Evolutionary conservation across 2,113 vertebrate species (phyloP), one percentile per base, ranked within the genome.

Genomic region (Coptodon bakossiorum): DNA sequence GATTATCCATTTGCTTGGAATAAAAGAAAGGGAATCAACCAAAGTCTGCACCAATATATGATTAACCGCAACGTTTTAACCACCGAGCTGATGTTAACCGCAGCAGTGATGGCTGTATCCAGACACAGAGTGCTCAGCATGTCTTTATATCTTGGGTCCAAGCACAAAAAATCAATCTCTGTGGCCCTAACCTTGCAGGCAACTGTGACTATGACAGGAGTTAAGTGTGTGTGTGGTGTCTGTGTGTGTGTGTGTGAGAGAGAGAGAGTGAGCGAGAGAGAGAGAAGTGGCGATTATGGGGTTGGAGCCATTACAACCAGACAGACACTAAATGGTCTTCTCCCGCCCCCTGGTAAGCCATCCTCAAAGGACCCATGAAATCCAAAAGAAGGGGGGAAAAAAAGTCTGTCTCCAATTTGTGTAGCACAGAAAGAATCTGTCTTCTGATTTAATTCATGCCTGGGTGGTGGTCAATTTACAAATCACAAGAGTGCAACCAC

Each of bases 381-480:
- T 84, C 81, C 56, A 92, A 90, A 92, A 68, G 73, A 66, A 52
- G 56, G 12, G 27, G 6, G 6, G 8, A 96, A 92, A 95, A 94
- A 95, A 86, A 82, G 84, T 27, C 86, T 95, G 92, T 91, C 93
- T 96, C 95, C 97, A 96, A 97, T 97, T 96, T 97, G 95, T 96
- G 93, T 92, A 93, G 96, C 93, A 94, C 94, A 82, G 88, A 86
- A 95, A 94, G 95, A 97, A 87, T 90, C 91, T 96, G 91, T 95
- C 93, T 96, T 94, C 95, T 92, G 91, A 96, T 96, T 96, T 94
- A 96, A 94, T 93, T 92, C 96, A 96, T 94, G 93, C 94, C 96
- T 94, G 94, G 95, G 85, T 89, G 91, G 95, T 97, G 96, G 95
- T 96, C 94, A 96, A 95, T 95, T 97, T 96, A 95, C 95, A 95